Evolutionary conservation across 2,797 vertebrate genomes (phyloP).

Genomic region (Hydrophis major): DNA sequence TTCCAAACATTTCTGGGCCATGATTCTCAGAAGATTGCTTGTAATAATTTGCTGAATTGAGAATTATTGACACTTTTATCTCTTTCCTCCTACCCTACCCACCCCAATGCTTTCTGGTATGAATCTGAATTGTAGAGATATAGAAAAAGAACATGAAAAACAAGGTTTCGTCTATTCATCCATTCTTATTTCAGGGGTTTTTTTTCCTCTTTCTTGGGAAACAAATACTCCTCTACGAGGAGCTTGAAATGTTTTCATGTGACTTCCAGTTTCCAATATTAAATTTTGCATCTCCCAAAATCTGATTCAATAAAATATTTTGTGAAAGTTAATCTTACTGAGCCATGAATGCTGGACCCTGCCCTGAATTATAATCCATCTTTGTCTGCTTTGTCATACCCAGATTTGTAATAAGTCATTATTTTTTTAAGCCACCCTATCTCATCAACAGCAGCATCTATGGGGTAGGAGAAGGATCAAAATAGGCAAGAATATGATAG

Average conservation of each 20-base stretch:
- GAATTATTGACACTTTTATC: slow-evolving; percentile 42
- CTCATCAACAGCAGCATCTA: background rate
- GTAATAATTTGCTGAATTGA: slow-evolving; percentile 56
- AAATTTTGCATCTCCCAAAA: background rate
- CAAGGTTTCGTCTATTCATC: background rate
- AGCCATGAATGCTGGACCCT: background rate
- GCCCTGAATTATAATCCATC: background rate
- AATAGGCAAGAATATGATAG: background rate
- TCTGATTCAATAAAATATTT: slow-evolving; percentile 13
- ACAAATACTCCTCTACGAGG: background rate
- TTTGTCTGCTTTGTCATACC: background rate
- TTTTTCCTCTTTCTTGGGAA: background rate
- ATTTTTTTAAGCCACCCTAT: background rate
- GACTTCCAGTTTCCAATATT: background rate
- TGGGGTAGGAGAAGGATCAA: background rate
- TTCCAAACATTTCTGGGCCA: slow-evolving; percentile 12
- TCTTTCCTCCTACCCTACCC: background rate
- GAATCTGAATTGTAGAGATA: slow-evolving; percentile 24
- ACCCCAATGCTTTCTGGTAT: slow-evolving; percentile 7
- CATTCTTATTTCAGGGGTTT: slow-evolving; percentile 16
- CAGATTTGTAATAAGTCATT: background rate
- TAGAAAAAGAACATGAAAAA: slow-evolving; percentile 12
- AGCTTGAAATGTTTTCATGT: slow-evolving; percentile 9
- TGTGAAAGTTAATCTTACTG: background rate
- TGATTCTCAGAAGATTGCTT: slow-evolving; percentile 46